Base-by-base conservation (phyloP, 2,113 vertebrate genomes). In the Ovis canadensis region DNA sequence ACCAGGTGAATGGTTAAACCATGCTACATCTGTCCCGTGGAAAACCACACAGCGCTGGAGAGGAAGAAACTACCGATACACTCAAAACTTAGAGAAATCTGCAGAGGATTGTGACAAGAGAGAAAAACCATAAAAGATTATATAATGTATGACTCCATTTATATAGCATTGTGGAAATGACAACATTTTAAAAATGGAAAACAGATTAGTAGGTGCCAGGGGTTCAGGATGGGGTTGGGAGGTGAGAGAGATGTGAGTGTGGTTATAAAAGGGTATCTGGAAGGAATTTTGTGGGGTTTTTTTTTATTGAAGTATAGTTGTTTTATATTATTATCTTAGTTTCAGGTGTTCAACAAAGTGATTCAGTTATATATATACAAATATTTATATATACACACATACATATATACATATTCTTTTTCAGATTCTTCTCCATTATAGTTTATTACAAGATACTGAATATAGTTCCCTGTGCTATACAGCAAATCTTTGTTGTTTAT, bases 141-240 rank as follows among this genome's bases (percentile, higher is more conserved):
- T 5, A 78, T 94, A 54, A 45, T 67, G 3, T 74, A 33, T 83
- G 59, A 78, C 55, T 89, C 36, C 13, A 60, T 40, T 95, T 83
- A 93, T 48, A 10, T 84, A 86, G 83, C 50, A 95, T 80, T 96
- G 93, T 94, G 77, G 40, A 54, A 83, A 87, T 92, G 50, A 87
- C 13, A 88, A 59, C 6, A 87, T 94, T 92, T 96, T 90, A 86
- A 45, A 94, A 96, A 54, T 62, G 33, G 83, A 74, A 36, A 89
- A 25, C 16, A 74, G 55, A 54, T 93, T 89, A 78, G 5, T 62
- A 48, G n/a, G 88, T 94, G 54, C 11, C 27, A 77, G 27, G 48
- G 40, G 43, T 74, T 92, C 57, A 21, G 64, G 25, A 84, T 85
- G 78, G 80, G 43, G 52, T 92, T 31, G 54, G 57, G 16, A 13